Conservation (phyloP, 2,888 invertebrate species). For the Eupithecia vulgata region DNA sequence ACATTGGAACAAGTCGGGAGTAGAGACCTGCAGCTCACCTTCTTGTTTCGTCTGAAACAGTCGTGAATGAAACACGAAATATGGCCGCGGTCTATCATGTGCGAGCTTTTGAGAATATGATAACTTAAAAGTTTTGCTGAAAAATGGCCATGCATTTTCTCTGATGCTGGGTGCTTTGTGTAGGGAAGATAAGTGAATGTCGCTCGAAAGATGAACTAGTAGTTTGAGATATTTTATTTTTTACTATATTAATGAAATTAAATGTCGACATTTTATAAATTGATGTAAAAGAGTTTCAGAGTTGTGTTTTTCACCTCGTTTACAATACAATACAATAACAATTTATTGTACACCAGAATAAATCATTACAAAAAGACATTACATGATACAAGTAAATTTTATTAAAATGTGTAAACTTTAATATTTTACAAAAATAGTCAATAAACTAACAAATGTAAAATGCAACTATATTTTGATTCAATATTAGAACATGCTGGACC, state of each 20-base stretch:
- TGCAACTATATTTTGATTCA: too few species aligned
- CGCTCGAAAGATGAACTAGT: not conserved
- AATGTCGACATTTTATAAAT: not conserved
- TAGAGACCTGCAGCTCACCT: constrained; percentile 19
- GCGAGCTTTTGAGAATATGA: not conserved
- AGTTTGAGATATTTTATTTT: not conserved
- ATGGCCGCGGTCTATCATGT: constrained; percentile 4
- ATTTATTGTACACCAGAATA: too few species aligned
- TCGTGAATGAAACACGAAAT: constrained; percentile 6
- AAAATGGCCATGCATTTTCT: constrained; percentile 9
- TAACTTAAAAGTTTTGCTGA: constrained; percentile 12
- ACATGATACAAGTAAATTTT: too few species aligned
- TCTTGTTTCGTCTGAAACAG: not conserved
- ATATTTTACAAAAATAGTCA: not conserved
- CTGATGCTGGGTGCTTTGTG: not conserved
- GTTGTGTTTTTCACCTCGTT: too few species aligned
- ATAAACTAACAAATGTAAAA: not conserved
- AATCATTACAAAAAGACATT: too few species aligned
- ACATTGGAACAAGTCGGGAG: constrained; percentile 37
- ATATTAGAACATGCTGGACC: too few species aligned
- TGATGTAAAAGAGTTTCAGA: not conserved
- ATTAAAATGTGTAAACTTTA: too few species aligned
- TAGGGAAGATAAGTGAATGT: not conserved
- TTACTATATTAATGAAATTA: too few species aligned
- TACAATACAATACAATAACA: too few species aligned